Conservation (phyloP, 2,888 invertebrate genomes). For the Phorcus lineatus region DNA sequence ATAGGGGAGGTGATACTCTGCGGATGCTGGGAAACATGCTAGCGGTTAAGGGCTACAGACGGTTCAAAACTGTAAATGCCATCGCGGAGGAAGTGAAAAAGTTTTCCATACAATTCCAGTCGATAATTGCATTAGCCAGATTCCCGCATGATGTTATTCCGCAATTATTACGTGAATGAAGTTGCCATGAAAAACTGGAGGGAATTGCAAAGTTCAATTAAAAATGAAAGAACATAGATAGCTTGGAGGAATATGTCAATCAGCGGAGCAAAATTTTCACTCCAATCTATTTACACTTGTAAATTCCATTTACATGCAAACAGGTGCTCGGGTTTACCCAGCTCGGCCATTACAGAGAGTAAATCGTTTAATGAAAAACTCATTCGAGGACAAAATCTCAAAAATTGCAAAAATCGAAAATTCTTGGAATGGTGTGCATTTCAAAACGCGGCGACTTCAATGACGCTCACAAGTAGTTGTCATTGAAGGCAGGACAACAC, state of each 20-base stretch:
- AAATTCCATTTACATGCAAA: background rate
- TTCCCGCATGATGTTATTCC: background rate
- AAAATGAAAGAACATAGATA: background rate
- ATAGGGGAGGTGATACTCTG: background rate
- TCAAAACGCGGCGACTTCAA: too few species aligned
- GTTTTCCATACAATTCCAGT: background rate
- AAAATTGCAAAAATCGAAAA: too few species aligned
- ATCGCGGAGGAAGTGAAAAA: background rate
- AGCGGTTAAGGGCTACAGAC: background rate
- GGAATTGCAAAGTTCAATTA: constrained; percentile 1
- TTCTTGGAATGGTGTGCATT: too few species aligned
- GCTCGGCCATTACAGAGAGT: too few species aligned
- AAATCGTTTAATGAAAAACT: too few species aligned
- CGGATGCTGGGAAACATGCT: background rate
- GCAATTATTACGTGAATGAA: background rate
- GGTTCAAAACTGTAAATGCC: background rate
- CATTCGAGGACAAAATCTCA: too few species aligned
- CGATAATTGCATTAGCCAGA: background rate
- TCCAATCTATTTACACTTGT: constrained; percentile 8
- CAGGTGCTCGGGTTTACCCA: background rate
- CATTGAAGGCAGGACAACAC: background rate
- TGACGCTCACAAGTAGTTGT: background rate
- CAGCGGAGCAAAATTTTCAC: background rate
- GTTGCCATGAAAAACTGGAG: background rate
- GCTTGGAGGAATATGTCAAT: background rate